These are phyloP conservation scores for Penaeus vannamei DNA, from an alignment of 1,140 invertebrate species.

Conservation along the genomic window DNA sequence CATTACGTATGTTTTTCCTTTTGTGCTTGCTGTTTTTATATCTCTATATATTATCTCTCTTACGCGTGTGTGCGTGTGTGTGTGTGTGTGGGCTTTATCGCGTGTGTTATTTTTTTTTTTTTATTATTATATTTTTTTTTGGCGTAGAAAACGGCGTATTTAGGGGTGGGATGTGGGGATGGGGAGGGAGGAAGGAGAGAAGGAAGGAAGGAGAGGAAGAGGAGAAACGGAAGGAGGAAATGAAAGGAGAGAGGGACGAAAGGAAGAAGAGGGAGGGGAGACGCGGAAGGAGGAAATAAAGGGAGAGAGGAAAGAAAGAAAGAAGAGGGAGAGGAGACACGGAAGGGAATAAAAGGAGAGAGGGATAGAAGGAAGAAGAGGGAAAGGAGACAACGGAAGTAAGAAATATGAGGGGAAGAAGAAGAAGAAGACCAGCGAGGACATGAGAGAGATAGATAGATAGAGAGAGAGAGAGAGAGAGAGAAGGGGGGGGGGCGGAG, in stretches of 20 bases:
- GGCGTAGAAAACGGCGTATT: too few relatives aligned
- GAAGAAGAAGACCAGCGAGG: not conserved
- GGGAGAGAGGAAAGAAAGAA: not conserved
- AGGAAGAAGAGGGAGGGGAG: not conserved
- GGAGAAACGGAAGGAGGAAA: not conserved
- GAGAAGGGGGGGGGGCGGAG: slow-evolving; percentile 9
- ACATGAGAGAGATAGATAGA: not conserved
- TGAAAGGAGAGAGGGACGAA: not conserved
- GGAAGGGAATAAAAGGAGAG: not conserved
- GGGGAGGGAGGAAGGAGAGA: too few relatives aligned
- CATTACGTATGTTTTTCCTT: too few relatives aligned
- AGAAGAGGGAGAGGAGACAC: not conserved
- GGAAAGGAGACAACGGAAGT: too few relatives aligned
- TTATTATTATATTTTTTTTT: too few relatives aligned
- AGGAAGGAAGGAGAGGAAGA: not conserved
- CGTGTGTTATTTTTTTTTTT: too few relatives aligned
- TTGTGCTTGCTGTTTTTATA: too few relatives aligned
- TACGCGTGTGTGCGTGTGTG: too few relatives aligned
- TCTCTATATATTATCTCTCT: too few relatives aligned
- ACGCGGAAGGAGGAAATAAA: not conserved
- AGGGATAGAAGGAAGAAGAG: not conserved
- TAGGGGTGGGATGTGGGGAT: too few relatives aligned
- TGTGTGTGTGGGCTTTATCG: too few relatives aligned
- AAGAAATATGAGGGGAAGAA: not conserved
- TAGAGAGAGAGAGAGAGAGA: not conserved